Percentiles rank a stretch among this genome's conserved stretches.
Conservation (phyloP, 1,140 invertebrate genomes). For the Hesperophylax magnus region DNA sequence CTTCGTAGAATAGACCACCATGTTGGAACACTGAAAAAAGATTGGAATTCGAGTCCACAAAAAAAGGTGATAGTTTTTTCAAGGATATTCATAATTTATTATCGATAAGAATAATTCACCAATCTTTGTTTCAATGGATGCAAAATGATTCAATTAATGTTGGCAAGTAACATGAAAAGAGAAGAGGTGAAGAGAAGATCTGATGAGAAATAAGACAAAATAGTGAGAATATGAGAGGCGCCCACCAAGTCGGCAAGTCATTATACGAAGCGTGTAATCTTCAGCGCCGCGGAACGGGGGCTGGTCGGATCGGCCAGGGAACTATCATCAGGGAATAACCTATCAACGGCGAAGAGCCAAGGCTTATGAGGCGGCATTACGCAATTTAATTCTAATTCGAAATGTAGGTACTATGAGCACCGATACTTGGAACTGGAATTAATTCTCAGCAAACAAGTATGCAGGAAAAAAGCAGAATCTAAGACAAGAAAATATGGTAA, state of each 20-base stretch:
- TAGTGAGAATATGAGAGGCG: neutral
- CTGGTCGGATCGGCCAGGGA: neutral
- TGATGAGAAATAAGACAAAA: neutral
- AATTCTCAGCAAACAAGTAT: neutral
- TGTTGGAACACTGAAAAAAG: neutral
- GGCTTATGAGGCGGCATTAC: neutral
- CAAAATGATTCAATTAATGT: no score
- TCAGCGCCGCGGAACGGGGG: slow-evolving; percentile 7
- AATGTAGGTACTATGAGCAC: neutral
- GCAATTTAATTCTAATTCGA: neutral
- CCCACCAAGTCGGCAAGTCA: neutral
- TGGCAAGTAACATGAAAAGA: no score
- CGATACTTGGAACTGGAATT: neutral
- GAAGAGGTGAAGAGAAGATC: no score
- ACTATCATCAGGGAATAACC: slow-evolving; percentile 5
- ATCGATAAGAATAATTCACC: no score
- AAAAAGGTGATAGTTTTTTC: no score
- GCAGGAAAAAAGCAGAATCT: neutral
- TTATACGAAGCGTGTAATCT: neutral
- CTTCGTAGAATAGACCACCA: neutral
- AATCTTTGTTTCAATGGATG: no score
- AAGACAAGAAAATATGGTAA: no score
- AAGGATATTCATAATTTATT: no score
- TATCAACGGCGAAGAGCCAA: neutral
- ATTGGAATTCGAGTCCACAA: neutral